Conservation (phyloP, 2,888 invertebrate species). For the Andrena camellia region DNA sequence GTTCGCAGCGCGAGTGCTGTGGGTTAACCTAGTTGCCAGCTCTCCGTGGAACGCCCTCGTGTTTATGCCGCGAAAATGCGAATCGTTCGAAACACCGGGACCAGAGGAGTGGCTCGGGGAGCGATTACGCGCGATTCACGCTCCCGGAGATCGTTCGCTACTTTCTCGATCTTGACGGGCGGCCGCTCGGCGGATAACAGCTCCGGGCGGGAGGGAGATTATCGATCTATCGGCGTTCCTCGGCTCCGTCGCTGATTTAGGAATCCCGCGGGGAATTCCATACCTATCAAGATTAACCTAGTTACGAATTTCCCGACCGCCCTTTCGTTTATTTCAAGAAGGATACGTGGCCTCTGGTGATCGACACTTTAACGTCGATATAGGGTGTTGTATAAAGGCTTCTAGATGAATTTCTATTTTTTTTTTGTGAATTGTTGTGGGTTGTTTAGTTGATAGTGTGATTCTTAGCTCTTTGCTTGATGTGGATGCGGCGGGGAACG, state of each 20-base stretch:
- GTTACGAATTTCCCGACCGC: constrained; percentile 49
- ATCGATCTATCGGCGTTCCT: constrained; percentile 49
- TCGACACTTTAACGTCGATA: not conserved
- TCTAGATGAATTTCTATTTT: not conserved
- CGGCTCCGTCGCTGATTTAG: constrained; percentile 32
- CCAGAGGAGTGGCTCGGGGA: not conserved
- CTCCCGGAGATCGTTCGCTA: not conserved
- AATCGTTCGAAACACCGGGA: constrained; percentile 44
- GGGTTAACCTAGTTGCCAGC: constrained; percentile 60
- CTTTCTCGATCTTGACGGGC: not conserved
- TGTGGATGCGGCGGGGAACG: too few relatives aligned
- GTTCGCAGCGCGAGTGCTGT: constrained; percentile 5
- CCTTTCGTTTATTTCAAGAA: constrained; percentile 17
- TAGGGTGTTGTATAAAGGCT: not conserved
- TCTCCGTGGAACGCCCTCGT: constrained; percentile 54
- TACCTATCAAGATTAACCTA: constrained; percentile 58
- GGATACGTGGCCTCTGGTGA: not conserved
- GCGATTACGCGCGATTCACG: not conserved
- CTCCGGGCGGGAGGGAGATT: constrained; percentile 23
- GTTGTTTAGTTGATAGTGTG: too few relatives aligned
- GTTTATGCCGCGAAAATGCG: constrained; percentile 64
- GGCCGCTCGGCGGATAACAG: constrained; percentile 2
- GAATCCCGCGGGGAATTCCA: constrained; percentile 51
- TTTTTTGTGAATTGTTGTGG: not conserved
- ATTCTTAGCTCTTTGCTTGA: too few relatives aligned